Percentiles rank a stretch among this genome's conserved stretches.
Conservation (phyloP, 2,888 invertebrate genomes). For the Pandemis heparana region DNA sequence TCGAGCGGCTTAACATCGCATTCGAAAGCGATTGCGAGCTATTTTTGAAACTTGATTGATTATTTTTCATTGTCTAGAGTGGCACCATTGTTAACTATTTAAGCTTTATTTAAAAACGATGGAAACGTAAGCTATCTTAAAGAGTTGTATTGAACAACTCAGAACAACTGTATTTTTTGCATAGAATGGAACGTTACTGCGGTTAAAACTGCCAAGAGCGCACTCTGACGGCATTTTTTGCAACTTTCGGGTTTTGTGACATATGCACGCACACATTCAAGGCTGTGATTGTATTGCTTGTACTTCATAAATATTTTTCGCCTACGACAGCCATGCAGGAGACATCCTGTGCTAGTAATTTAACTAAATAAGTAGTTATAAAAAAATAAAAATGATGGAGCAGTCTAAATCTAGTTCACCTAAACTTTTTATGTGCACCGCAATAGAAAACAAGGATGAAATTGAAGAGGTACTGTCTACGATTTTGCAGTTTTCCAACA, state of each 20-base stretch:
- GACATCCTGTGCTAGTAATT: conserved; percentile 85
- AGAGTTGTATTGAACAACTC: conserved; percentile 5
- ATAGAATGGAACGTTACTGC: conserved; percentile 49
- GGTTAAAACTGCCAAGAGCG: conserved; percentile 49
- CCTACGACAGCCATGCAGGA: conserved; percentile 87
- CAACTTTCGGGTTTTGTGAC: conserved; percentile 50
- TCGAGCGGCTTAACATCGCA: too few species aligned
- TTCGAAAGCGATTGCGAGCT: too few species aligned
- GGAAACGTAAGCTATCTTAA: not conserved
- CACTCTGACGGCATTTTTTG: conserved; percentile 56
- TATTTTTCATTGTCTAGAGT: not conserved
- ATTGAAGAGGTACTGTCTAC: conserved; percentile 93
- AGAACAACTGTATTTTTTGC: conserved; percentile 24
- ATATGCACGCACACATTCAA: conserved; percentile 69
- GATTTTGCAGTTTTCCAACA: conserved; percentile 80
- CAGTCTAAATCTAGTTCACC: conserved; percentile 87
- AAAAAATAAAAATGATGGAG: conserved; percentile 84
- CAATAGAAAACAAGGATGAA: conserved; percentile 95
- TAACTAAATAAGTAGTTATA: conserved; percentile 84
- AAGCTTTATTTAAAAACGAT: conserved; percentile 8
- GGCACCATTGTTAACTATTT: conserved; percentile 19
- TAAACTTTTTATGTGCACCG: conserved; percentile 92
- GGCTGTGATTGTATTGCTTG: conserved; percentile 72
- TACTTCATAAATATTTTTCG: conserved; percentile 85
- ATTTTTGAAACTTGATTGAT: too few species aligned